These are phyloP conservation scores for Caerostris extrusa DNA, from an alignment of 1,140 invertebrate species.

Conservation along the genomic window DNA sequence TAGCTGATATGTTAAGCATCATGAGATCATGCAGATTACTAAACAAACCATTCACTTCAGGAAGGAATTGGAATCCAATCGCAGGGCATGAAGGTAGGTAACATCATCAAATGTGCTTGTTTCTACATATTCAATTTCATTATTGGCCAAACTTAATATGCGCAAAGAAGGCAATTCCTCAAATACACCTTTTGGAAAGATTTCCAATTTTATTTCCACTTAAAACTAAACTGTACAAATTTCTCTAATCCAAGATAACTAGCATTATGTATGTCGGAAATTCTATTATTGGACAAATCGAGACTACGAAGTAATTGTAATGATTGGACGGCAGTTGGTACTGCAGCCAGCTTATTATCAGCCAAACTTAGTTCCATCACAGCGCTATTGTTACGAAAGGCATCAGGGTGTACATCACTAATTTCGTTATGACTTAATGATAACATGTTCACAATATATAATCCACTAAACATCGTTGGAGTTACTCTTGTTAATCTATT, in stretches of 20 bases:
- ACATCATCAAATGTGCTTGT: conserved; percentile 91
- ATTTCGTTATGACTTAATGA: conserved; percentile 91
- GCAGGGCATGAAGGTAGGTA: conserved; percentile 90
- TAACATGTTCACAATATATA: conserved; percentile 91
- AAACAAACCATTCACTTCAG: conserved; percentile 92
- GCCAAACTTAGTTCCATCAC: conserved; percentile 82
- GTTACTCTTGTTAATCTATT: conserved; percentile 90
- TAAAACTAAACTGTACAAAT: conserved; percentile 90
- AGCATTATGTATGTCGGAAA: conserved; percentile 88
- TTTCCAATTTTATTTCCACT: conserved; percentile 94
- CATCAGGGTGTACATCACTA: conserved; percentile 78
- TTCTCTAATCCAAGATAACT: conserved; percentile 90
- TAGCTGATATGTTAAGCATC: conserved; percentile 95
- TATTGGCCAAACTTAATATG: conserved; percentile 93
- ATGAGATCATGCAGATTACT: conserved; percentile 90
- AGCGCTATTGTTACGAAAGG: conserved; percentile 79
- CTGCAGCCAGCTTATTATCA: conserved; percentile 85
- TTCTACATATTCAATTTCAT: conserved; percentile 90
- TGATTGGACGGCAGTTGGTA: conserved; percentile 79
- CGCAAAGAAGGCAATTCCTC: conserved; percentile 89
- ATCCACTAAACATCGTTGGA: conserved; percentile 90
- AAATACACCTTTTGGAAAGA: conserved; percentile 90
- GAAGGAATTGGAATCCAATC: conserved; percentile 92
- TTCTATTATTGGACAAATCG: conserved; percentile 93
- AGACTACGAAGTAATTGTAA: conserved; percentile 87